Evolutionary conservation across 37 sponge, comb jelly and placozoan species (phyloP).

Genomic region (Eunapius fragilis): DNA sequence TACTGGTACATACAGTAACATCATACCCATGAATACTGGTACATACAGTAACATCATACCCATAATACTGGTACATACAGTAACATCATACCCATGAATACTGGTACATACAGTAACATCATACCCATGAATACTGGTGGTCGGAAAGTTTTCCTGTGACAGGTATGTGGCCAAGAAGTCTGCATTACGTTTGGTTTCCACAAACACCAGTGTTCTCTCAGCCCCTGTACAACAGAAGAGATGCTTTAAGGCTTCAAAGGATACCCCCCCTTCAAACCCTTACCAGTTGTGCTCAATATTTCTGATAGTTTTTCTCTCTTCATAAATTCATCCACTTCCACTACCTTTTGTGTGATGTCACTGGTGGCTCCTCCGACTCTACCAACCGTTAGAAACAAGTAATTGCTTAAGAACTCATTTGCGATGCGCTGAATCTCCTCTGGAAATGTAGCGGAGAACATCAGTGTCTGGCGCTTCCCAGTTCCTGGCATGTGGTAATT

Average conservation of each 20-base stretch:
- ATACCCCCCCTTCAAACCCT: slow-evolving; percentile 4
- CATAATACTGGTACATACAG: no score
- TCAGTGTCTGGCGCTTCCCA: slow-evolving; percentile 84
- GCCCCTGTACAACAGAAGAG: slow-evolving; percentile 35
- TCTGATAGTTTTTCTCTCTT: slow-evolving; percentile 86
- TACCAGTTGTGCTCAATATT: slow-evolving; percentile 69
- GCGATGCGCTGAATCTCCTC: slow-evolving; percentile 90
- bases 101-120: neutral
- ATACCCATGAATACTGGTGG: slow-evolving; percentile 96
- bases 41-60: no score
- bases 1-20: no score
- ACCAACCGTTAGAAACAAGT: slow-evolving; percentile 92
- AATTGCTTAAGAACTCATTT: slow-evolving; percentile 82
- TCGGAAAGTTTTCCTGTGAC: slow-evolving; percentile 87
- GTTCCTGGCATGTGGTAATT: slow-evolving; percentile 67
- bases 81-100: no score
- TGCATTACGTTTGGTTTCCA: slow-evolving; percentile 93
- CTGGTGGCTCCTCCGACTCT: slow-evolving; percentile 83
- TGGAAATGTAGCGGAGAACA: slow-evolving; percentile 98
- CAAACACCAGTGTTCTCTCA: slow-evolving; percentile 85
- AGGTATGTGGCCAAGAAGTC: slow-evolving; percentile 90
- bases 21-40: neutral
- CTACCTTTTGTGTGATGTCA: slow-evolving; percentile 87
- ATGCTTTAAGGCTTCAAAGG: neutral
- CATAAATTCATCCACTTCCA: slow-evolving; percentile 73